Percentiles rank a stretch among this genome's conserved stretches.
These are phyloP conservation scores for Spodoptera littoralis DNA, from an alignment of 2,888 invertebrate genomes.

Conservation along the genomic window DNA sequence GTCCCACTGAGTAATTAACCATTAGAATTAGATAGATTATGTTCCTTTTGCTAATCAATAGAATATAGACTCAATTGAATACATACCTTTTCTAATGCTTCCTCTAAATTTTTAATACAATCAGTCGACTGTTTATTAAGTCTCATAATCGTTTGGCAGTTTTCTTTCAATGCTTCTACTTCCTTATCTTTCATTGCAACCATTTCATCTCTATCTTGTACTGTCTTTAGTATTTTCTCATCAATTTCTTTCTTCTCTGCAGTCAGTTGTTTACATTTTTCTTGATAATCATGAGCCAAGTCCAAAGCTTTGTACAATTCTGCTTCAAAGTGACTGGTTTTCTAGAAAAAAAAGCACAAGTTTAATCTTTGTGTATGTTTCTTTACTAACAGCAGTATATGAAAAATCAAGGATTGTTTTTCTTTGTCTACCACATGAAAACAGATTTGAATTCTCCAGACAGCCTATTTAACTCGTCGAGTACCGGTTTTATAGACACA, in stretches of 20 bases:
- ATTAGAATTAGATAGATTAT: no score
- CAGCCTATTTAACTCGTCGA: no score
- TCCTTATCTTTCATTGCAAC: constrained; percentile 76
- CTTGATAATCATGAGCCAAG: constrained; percentile 91
- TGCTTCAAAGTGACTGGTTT: constrained; percentile 90
- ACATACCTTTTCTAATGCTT: constrained; percentile 86
- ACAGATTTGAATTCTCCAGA: no score
- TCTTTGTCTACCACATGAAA: no score
- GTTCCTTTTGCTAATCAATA: no score
- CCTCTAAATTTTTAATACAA: constrained; percentile 89
- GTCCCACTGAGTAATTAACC: no score
- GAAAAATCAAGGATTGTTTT: no score
- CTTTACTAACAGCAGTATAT: background rate
- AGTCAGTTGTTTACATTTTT: constrained; percentile 89
- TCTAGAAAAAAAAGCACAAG: constrained; percentile 64
- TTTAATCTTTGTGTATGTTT: background rate
- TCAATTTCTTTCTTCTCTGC: constrained; percentile 80
- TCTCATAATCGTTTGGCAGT: constrained; percentile 83
- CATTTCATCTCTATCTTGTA: constrained; percentile 65
- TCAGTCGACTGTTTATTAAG: constrained; percentile 89
- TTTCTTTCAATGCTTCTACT: constrained; percentile 82
- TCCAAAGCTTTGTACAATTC: constrained; percentile 92
- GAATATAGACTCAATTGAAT: no score
- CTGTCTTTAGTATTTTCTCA: constrained; percentile 75
- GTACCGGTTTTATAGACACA: no score